Conservation (phyloP, 2,113 vertebrate genomes). For the Halcyon malimbica region DNA sequence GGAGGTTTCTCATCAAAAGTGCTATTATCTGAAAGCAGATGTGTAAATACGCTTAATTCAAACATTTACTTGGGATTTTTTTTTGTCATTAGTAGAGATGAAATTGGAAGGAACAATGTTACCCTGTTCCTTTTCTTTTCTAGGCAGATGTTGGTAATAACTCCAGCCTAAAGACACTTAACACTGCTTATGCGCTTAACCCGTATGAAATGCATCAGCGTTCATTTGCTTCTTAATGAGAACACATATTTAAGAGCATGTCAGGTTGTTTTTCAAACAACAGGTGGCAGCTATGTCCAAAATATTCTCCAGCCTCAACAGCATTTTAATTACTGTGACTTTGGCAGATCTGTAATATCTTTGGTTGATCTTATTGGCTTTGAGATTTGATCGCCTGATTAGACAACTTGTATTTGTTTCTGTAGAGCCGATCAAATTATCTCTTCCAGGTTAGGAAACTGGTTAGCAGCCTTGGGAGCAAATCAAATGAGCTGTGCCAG, state of each 20-base stretch:
- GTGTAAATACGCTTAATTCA: not conserved
- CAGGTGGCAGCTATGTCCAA: slow-evolving; percentile 44
- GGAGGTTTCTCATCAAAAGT: not conserved
- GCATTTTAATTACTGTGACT: not conserved
- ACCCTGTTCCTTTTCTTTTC: not conserved
- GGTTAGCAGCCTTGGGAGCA: not conserved
- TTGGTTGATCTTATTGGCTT: not conserved
- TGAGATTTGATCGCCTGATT: not conserved
- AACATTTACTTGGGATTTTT: not conserved
- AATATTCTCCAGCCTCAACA: not conserved
- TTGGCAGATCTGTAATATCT: not conserved
- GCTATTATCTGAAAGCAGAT: not conserved
- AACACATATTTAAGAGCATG: not conserved
- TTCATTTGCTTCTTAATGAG: not conserved
- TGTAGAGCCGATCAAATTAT: not conserved
- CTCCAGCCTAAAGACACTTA: not conserved
- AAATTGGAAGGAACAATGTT: not conserved
- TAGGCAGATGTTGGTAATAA: not conserved
- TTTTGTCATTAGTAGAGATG: not conserved
- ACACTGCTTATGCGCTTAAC: not conserved
- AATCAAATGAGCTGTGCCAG: not conserved
- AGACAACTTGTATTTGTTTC: not conserved
- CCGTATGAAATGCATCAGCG: not conserved
- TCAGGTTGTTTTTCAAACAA: not conserved
- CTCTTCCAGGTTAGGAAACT: not conserved